Evolutionary conservation across 2,888 invertebrate genomes (phyloP), one percentile per base, ranked within the genome.

Genomic region (Dolichomitus sp.): DNA sequence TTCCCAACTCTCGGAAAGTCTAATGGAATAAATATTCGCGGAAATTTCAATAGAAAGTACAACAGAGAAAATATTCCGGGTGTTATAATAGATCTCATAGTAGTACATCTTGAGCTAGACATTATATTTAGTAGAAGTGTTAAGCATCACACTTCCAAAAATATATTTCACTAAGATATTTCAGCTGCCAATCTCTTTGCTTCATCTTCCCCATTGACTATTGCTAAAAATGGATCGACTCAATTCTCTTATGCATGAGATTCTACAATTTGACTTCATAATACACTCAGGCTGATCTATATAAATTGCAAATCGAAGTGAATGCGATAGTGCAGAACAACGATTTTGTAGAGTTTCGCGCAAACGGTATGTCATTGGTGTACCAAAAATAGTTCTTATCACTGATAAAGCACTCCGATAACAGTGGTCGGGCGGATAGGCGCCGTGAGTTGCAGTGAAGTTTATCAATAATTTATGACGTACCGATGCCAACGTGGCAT

Each of bases 381-480:
- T 42, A 48, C 30, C 37, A 69, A 72, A 76, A 69, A 48, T 65
- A 70, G 27, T 30, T 50, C 57, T 75, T 75, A 82, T 79, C 70
- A 70, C 50, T 75, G 78, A 75, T 79, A 75, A 82, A 79, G 23
- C 11, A n/a, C 30, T 66, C 23, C 42, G 76, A 81, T 77, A 81
- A 76, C 66, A 52, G 54, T 68, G 27, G 59, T 59, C 27, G 33
- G 30, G 23, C 33, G 52, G 61, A 77, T 68, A 42, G 19, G 23
- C 37, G 54, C 52, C 48, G 72, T 5, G n/a, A 73, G 61, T 81
- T 63, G 42, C 19, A 57, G 48, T 42, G 50, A n/a, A 59, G 19
- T 66, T 83, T 80, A 81, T 81, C 73, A 83, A 73, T 81, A 57
- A 81, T 83, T 79, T 72, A 79, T 79, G 57, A 70, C 84, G 23